Evolutionary conservation across 1,140 invertebrate genomes (phyloP).

Genomic region (Campoletis sonorensis): DNA sequence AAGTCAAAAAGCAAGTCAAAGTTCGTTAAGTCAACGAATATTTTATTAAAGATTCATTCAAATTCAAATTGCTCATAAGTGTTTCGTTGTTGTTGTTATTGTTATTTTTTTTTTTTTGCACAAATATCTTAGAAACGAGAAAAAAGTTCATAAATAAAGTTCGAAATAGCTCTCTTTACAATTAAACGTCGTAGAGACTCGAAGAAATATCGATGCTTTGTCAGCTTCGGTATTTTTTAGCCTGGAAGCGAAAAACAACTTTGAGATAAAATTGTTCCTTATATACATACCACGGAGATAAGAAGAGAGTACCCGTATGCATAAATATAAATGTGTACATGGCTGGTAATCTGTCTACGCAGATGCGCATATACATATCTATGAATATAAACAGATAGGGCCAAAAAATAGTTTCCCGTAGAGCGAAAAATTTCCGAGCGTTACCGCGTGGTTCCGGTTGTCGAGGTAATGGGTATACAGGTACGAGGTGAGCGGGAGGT

Average conservation of each 20-base stretch:
- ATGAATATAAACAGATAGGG: neutral
- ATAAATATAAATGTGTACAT: neutral
- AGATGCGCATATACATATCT: neutral
- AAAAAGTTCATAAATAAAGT: neutral
- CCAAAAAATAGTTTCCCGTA: constrained; percentile 53
- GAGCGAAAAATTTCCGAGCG: constrained; percentile 49
- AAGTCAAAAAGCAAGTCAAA: too few relatives aligned
- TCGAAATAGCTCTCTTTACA: neutral
- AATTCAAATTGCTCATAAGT: too few relatives aligned
- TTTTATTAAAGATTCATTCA: too few relatives aligned
- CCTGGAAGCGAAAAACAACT: neutral
- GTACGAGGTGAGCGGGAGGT: constrained; percentile 1
- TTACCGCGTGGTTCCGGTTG: constrained; percentile 55
- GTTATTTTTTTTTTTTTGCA: too few relatives aligned
- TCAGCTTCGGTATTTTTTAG: neutral
- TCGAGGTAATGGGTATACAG: constrained; percentile 48
- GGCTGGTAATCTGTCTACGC: neutral
- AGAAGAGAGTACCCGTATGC: neutral
- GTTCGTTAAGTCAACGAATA: too few relatives aligned
- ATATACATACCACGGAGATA: neutral
- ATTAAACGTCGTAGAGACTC: constrained; percentile 14
- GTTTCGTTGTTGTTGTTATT: too few relatives aligned
- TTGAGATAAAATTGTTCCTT: neutral
- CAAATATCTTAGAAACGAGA: neutral
- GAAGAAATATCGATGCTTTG: neutral